Evolutionary conservation across 2,797 vertebrate species (phyloP).

Genomic region (Gadopsis bispinosus): DNA sequence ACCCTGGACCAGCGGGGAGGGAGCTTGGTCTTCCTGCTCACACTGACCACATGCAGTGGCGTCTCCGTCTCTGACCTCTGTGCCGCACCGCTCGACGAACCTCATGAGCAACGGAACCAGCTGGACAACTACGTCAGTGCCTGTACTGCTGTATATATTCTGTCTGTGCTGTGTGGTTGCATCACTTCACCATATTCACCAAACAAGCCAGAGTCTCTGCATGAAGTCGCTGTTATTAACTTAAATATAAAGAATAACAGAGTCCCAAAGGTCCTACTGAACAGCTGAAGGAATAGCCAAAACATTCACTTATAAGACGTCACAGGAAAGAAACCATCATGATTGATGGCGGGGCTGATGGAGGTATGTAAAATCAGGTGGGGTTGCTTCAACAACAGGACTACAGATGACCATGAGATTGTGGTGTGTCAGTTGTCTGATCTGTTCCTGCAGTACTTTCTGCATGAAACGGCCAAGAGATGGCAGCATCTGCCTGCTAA

Average conservation of each 20-base stretch:
- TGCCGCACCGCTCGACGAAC: slow-evolving; percentile 89
- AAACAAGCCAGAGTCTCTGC: background rate
- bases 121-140: slow-evolving; percentile 88
- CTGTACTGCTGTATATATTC: background rate
- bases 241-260: too few relatives aligned
- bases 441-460: background rate
- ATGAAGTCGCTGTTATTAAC: background rate
- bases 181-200: slow-evolving; percentile 16
- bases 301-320: background rate
- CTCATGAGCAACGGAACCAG: slow-evolving; percentile 83
- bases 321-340: background rate
- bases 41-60: slow-evolving; percentile 83
- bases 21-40: slow-evolving; percentile 87
- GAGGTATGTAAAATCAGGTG: too few relatives aligned
- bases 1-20: slow-evolving; percentile 80
- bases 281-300: background rate
- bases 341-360: too few relatives aligned
- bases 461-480: slow-evolving; percentile 40
- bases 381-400: too few relatives aligned
- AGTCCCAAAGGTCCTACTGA: background rate
- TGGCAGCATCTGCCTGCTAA: slow-evolving; percentile 35
- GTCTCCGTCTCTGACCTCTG: slow-evolving; percentile 92
- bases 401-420: too few relatives aligned
- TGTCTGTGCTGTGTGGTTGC: background rate
- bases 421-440: too few relatives aligned